These are phyloP conservation scores for Heteromormyrus szaboi DNA, from an alignment of 2,797 vertebrate genomes.

Conservation along the genomic window DNA sequence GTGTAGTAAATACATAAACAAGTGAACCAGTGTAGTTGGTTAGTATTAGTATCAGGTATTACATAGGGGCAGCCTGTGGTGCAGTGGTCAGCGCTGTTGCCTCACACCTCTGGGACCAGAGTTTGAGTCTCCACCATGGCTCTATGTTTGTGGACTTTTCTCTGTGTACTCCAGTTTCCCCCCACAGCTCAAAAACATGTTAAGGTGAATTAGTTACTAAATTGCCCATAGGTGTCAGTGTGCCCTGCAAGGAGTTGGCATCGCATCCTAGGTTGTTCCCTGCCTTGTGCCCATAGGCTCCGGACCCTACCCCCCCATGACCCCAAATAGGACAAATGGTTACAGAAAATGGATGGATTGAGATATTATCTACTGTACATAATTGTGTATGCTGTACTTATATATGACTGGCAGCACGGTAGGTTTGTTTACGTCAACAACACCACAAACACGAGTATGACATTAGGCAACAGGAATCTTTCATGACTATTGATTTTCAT, in stretches of 20 bases:
- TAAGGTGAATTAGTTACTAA: background rate
- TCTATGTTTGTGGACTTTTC: background rate
- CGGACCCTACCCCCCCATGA: background rate
- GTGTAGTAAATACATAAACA: background rate
- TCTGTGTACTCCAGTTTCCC: background rate
- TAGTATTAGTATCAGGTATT: background rate
- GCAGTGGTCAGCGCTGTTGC: background rate
- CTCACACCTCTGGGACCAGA: background rate
- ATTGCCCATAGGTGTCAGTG: background rate
- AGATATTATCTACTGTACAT: background rate
- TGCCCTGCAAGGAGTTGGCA: background rate
- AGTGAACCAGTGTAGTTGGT: background rate
- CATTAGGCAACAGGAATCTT: background rate
- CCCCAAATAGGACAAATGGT: background rate
- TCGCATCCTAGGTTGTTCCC: background rate
- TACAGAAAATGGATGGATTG: background rate
- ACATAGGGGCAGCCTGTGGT: background rate
- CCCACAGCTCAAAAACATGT: background rate
- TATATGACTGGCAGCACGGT: background rate
- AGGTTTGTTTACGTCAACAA: background rate
- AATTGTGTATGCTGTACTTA: background rate
- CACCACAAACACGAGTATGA: background rate
- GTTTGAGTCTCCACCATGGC: background rate
- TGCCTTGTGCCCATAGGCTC: background rate
- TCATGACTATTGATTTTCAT: background rate